Percentiles rank a stretch among this genome's conserved stretches.
phyloP scores from a whole-genome alignment of 1,140 invertebrate genomes.

The Sitobion miscanthi region DNA sequence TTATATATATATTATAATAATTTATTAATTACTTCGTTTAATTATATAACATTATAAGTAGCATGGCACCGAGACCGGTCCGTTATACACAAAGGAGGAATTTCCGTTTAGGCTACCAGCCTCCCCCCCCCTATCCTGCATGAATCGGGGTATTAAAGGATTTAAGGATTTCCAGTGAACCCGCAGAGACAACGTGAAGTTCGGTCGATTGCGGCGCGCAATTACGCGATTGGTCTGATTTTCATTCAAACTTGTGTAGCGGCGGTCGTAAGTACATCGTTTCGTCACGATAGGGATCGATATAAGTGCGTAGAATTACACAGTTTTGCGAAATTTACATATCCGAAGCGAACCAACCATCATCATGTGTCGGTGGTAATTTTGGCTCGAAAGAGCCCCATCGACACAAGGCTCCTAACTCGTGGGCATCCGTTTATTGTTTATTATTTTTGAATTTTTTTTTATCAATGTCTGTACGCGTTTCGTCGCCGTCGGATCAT shows the following conservation, averaged over 20 bases:
- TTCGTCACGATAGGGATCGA: not conserved
- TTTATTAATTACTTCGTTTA: not conserved
- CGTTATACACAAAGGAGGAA: not conserved
- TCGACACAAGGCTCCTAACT: not conserved
- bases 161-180: not conserved
- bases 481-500: not conserved
- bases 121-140: too few relatives aligned
- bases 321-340: not conserved
- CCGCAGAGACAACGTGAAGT: not conserved
- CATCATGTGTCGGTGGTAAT: not conserved
- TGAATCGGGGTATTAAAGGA: not conserved
- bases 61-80: not conserved
- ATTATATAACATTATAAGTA: not conserved
- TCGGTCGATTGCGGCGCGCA: not conserved
- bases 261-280: not conserved
- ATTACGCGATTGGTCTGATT: not conserved
- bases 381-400: not conserved
- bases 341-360: not conserved
- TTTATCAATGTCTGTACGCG: not conserved
- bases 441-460: not conserved
- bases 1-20: not conserved
- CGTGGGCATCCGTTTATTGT: not conserved
- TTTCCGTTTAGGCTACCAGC: not conserved
- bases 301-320: not conserved
- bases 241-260: not conserved